These are phyloP conservation scores for Sorex fumeus DNA, from an alignment of 2,113 vertebrate genomes.

Conservation along the genomic window DNA sequence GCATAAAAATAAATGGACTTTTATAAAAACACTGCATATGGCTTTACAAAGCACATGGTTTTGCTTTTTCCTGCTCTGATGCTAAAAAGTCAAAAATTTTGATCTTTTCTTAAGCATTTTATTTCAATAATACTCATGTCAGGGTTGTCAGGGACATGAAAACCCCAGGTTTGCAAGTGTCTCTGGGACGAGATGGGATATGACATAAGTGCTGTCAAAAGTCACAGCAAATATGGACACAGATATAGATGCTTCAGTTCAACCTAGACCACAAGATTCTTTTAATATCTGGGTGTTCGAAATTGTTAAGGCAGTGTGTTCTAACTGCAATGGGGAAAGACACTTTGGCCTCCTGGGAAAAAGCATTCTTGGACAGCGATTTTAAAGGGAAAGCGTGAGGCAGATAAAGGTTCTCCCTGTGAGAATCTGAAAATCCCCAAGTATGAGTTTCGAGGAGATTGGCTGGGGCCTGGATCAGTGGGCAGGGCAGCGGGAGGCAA, in stretches of 20 bases:
- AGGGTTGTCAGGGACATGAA: neutral
- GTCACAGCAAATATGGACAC: constrained; percentile 26
- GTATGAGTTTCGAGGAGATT: neutral
- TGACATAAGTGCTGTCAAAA: neutral
- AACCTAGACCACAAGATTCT: neutral
- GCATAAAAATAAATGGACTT: neutral
- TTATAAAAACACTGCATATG: neutral
- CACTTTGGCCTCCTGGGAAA: neutral
- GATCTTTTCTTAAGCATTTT: neutral
- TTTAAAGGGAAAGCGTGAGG: neutral
- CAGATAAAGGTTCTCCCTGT: neutral
- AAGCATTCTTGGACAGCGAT: neutral
- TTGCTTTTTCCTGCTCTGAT: neutral
- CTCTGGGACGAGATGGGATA: neutral
- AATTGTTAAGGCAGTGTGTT: neutral
- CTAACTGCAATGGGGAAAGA: neutral
- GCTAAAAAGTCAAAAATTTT: neutral
- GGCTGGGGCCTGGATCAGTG: neutral
- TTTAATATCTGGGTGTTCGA: neutral
- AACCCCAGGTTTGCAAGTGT: neutral
- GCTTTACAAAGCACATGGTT: neutral
- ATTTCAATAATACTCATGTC: neutral
- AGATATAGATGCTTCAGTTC: neutral
- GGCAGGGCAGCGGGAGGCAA: too few relatives aligned
- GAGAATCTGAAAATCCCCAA: neutral